Base-by-base conservation (phyloP, 2,113 vertebrate genomes). In the Syngnathus typhle region DNA sequence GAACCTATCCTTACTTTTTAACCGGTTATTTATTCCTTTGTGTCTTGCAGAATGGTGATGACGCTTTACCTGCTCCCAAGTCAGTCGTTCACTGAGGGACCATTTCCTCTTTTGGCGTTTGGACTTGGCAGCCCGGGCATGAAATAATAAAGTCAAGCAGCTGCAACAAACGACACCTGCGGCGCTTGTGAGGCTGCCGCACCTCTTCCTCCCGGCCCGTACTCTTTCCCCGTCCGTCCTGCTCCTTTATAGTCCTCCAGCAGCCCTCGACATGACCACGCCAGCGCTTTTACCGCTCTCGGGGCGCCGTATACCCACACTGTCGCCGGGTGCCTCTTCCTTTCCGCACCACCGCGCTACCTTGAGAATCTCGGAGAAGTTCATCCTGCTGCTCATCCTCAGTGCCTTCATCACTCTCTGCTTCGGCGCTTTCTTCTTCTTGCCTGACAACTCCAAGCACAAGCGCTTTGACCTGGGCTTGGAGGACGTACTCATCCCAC, bases 381-480 rank as follows among this genome's bases (percentile, higher is more conserved):
- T 99, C 71, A 98, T 99, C 86, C 93, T 99, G 76, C 96, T 99
- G 80, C 97, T 99, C 64, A 98, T 98, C 61, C 95, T 99, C 81
- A 98, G 97, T 95, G 97, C 97, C 97, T 99, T 99, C 92, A 94
- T 99, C 92, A 99, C 97, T 58, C 89, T 99, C 76, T 99, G 96
- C 79, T 98, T 99, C 76, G 97, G 97, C 83, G 97, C 97, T 67
- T 98, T 98, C 88, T 99, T 99, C 90, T 99, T 99, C 84, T 93
- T 99, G 47, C 97, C 97, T 47, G 97, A 99, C 92, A 98, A 94
- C 69, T 98, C 96, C 68, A 98, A 98, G 85, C 97, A 98, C 91
- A 96, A 96, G 89, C 95, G 97, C 84, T 98, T 99, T 67, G 97
- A 98, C 86, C 90, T 99, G 89, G 96, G 95, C 63, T 88, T 99